Percentiles rank a stretch among this genome's conserved stretches.
Evolutionary conservation across 53 echinoderm and acorn worm species (phyloP).

Genomic region (Arbacia lixula): DNA sequence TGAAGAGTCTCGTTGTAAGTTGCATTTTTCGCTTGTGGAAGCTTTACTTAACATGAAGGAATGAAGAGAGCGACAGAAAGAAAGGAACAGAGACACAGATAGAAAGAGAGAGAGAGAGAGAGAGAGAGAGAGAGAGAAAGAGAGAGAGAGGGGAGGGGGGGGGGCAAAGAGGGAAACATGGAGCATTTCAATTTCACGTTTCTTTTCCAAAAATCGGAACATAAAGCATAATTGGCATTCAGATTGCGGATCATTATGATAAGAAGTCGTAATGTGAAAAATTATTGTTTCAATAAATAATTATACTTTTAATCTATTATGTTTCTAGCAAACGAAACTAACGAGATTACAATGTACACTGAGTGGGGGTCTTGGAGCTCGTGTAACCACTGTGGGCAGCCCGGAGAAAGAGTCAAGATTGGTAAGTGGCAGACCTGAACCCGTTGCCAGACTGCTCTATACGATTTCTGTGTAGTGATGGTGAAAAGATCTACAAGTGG

Average conservation of each 20-base stretch:
- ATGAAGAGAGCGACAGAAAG: not conserved
- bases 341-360: conserved; percentile 49
- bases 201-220: too few relatives aligned
- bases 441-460: too few relatives aligned
- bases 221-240: too few relatives aligned
- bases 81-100: not conserved
- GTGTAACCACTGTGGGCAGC: conserved; percentile 63
- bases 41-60: not conserved
- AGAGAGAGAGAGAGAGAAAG: not conserved
- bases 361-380: conserved; percentile 57
- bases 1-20: conserved; percentile 17
- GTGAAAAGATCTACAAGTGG: too few relatives aligned
- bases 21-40: not conserved
- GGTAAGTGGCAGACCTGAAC: conserved; percentile 35
- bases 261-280: not conserved
- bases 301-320: not conserved
- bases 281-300: not conserved
- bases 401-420: conserved; percentile 54
- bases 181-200: too few relatives aligned
- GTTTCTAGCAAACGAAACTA: conserved; percentile 5
- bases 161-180: too few relatives aligned
- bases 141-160: not conserved
- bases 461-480: too few relatives aligned
- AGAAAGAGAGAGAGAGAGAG: not conserved
- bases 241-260: not conserved